Percentiles rank a stretch among this genome's conserved stretches.
phyloP scores from a whole-genome alignment of 1,140 invertebrate species.

The Drosophila sproati region DNA sequence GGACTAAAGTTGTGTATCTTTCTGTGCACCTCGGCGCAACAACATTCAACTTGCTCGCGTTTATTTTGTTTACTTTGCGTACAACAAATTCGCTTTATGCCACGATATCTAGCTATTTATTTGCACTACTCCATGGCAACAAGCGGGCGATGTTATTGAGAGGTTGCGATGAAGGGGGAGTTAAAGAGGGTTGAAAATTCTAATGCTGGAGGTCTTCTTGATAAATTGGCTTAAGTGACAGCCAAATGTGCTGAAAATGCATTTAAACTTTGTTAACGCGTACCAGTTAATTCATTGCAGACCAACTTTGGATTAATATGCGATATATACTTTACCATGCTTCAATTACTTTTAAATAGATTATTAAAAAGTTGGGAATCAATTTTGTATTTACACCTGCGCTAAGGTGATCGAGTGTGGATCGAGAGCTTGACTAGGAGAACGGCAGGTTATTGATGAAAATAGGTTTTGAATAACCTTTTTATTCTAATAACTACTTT shows the following conservation, averaged over 20 bases:
- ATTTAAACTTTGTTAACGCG: background rate
- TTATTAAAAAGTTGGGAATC: no score
- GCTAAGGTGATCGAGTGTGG: no score
- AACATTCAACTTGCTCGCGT: conserved; percentile 31
- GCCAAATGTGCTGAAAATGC: conserved; percentile 12
- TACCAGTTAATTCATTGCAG: background rate
- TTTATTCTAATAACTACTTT: no score
- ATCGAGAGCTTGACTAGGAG: no score
- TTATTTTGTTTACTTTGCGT: conserved; percentile 51
- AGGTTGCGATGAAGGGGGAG: no score
- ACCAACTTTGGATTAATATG: background rate
- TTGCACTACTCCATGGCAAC: conserved; percentile 53
- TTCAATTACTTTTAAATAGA: no score
- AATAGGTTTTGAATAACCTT: no score
- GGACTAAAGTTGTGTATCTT: conserved; percentile 39
- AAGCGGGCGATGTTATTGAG: conserved; percentile 9
- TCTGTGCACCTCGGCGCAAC: conserved; percentile 18
- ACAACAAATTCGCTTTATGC: conserved; percentile 23
- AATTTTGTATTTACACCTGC: no score
- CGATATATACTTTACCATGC: background rate
- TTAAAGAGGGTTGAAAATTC: background rate
- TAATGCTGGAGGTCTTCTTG: background rate
- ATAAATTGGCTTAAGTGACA: conserved; percentile 33
- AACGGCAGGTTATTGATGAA: no score
- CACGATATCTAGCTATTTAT: conserved; percentile 55